Evolutionary conservation across 53 echinoderm and acorn worm species (phyloP), one percentile per base, ranked within the genome.

Genomic region (Apostichopus leukothele): DNA sequence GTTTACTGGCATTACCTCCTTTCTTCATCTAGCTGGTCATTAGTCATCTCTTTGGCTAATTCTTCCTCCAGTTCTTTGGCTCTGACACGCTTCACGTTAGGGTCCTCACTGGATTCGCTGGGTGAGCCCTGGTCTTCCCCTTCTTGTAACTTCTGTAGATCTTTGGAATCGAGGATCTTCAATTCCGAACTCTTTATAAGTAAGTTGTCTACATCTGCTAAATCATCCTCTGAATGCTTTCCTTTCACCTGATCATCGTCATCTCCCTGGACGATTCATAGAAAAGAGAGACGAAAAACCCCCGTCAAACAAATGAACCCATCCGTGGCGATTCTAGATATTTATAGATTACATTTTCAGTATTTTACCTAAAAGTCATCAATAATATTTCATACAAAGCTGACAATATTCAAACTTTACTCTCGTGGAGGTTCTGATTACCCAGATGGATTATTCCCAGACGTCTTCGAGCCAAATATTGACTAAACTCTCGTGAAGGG

Each of bases 11-110:
- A 4, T 26, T 83, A 96, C 96, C 68, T 92, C 74, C 83, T 76
- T 77, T 96, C 96, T 50, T 96, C 96, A 16, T 88, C 91, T 39
- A 95, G 77, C 57, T 96, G 96, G 71, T 92, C 88, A 25, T 93
- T 89, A 16, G 96, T 89, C 94, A 96, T 92, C 25, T 86, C 87
- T 76, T 93, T 91, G 67, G 85, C 86, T 9, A 96, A 90, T 79
- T 94, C 93, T 27, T 96, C 91, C 55, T 93, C 93, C 60, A 96
- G 83, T 27, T 96, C 90, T 71, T 95, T 93, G 25, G 95, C 93
- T 73, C 86, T 91, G 27, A 84, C 85, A 13, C 75, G 91, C 5
- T 91, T 89, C 9, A 84, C 88, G 5, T 90, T 68, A 9, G 77
- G 75, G 53, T 92, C 75, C 6, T 61, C 52, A 26, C 68, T 0